Percentiles rank a stretch among this genome's conserved stretches.
These are phyloP conservation scores for Calycopis cecrops DNA, from an alignment of 1,140 invertebrate species.

Conservation along the genomic window DNA sequence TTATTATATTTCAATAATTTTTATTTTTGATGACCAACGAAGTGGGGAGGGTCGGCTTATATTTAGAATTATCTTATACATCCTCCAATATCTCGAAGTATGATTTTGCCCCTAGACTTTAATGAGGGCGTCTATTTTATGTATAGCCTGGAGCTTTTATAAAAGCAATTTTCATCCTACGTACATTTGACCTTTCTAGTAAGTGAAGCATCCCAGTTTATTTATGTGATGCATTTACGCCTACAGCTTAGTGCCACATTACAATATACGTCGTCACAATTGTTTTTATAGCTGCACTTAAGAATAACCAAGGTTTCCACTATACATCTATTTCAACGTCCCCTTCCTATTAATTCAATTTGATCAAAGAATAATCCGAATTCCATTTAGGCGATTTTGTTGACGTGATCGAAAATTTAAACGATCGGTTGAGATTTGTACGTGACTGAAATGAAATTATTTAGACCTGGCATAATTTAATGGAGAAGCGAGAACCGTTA, in stretches of 20 bases:
- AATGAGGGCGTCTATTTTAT: too few species aligned
- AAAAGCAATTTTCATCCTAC: slow-evolving; percentile 6
- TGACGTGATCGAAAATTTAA: not conserved
- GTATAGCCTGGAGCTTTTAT: not conserved
- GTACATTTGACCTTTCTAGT: slow-evolving; percentile 7
- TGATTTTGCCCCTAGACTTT: too few species aligned
- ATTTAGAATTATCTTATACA: too few species aligned
- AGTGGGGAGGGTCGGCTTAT: too few species aligned
- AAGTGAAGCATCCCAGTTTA: slow-evolving; percentile 6
- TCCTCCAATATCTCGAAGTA: too few species aligned
- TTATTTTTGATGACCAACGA: too few species aligned
- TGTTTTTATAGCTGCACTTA: slow-evolving; percentile 3
- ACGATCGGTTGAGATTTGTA: too few species aligned
- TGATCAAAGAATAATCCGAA: not conserved
- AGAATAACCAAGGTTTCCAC: not conserved
- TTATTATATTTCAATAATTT: too few species aligned
- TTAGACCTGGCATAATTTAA: too few species aligned
- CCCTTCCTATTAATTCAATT: not conserved
- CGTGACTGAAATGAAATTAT: too few species aligned
- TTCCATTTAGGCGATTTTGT: not conserved
- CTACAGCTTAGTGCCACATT: not conserved
- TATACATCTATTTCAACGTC: not conserved
- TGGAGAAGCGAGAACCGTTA: too few species aligned
- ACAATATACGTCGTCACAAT: slow-evolving; percentile 1
- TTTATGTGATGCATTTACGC: slow-evolving; percentile 8